These are phyloP conservation scores for Telmatochromis sp. DNA, from an alignment of 2,113 vertebrate species.

Conservation along the genomic window DNA sequence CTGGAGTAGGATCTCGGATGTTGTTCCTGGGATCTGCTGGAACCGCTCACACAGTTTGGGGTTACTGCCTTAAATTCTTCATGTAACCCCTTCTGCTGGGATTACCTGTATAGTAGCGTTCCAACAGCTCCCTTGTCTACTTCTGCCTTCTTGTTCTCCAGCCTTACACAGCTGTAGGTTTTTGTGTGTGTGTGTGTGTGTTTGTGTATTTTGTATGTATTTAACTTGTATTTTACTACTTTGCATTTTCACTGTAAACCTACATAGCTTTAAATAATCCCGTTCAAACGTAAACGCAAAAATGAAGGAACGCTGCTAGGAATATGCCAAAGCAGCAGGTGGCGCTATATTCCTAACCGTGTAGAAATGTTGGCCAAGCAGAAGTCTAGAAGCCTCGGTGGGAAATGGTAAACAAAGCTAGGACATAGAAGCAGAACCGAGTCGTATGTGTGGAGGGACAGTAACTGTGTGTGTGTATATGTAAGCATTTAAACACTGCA, in stretches of 20 bases:
- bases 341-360: neutral
- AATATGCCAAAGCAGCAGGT: accelerated
- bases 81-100: accelerated
- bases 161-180: neutral
- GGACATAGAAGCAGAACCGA: accelerated
- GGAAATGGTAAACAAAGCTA: accelerated
- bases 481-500: neutral
- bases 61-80: neutral
- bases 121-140: neutral
- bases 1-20: neutral
- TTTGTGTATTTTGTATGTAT: neutral
- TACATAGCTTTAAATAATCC: accelerated
- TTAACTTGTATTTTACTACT: neutral
- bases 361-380: too few relatives aligned
- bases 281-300: accelerated
- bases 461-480: neutral
- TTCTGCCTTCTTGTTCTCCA: neutral
- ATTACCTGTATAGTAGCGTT: neutral
- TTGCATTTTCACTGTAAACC: neutral
- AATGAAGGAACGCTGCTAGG: neutral
- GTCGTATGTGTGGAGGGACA: accelerated
- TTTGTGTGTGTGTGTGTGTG: neutral
- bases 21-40: neutral
- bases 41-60: accelerated
- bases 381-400: too few relatives aligned